Evolutionary conservation across 2,888 invertebrate species (phyloP).

Genomic region (Hirtodrosophila duncani): DNA sequence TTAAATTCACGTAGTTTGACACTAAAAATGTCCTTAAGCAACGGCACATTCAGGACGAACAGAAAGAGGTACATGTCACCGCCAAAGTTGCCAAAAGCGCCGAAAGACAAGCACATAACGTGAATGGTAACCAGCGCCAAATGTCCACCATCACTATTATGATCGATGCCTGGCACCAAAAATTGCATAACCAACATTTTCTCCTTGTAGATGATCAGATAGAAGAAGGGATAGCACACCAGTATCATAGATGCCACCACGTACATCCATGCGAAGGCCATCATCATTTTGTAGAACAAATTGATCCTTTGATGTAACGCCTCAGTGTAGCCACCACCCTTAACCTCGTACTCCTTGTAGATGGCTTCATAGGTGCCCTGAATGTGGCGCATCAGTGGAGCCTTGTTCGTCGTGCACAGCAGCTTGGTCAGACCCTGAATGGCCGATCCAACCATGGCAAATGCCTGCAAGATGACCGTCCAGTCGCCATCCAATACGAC

Average conservation of each 20-base stretch:
- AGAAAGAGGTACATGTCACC: conserved; percentile 63
- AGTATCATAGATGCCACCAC: neutral
- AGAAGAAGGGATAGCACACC: conserved; percentile 37
- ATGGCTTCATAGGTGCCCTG: conserved; percentile 31
- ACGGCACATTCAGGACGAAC: conserved; percentile 49
- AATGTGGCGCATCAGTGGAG: conserved; percentile 22
- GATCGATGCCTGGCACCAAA: conserved; percentile 50
- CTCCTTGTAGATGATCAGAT: conserved; percentile 13
- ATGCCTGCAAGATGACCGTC: conserved; percentile 47
- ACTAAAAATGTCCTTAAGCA: conserved; percentile 57
- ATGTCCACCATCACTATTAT: conserved; percentile 34
- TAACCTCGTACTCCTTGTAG: conserved; percentile 47
- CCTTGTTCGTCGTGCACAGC: conserved; percentile 10
- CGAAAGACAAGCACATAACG: conserved; percentile 28
- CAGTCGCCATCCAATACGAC: conserved; percentile 41
- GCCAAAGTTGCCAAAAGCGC: conserved; percentile 60
- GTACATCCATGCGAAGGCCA: conserved; percentile 29
- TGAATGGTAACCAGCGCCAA: conserved; percentile 33
- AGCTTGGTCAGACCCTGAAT: conserved; percentile 44
- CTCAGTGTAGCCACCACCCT: conserved; percentile 31
- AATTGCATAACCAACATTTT: conserved; percentile 57
- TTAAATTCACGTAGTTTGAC: conserved; percentile 52
- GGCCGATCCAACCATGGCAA: conserved; percentile 43
- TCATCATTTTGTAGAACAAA: conserved; percentile 26
- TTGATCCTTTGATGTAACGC: conserved; percentile 34